Base-by-base conservation (phyloP, 2,113 vertebrate genomes). In the Orycteropus afer region DNA sequence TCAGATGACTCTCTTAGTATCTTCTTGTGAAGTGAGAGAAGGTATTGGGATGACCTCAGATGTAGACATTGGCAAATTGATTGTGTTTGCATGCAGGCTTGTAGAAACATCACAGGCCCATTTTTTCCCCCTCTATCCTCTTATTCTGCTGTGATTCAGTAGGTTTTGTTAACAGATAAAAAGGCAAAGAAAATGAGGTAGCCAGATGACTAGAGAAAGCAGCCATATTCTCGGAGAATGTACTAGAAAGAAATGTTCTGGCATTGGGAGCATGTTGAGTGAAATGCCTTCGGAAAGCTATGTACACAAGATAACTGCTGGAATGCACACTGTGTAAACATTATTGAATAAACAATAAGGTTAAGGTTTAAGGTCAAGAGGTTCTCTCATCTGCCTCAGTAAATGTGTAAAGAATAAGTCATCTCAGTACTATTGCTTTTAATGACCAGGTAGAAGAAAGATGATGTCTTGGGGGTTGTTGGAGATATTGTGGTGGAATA, bases 261-360 rank as follows among this genome's bases (percentile, higher is more conserved):
- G 49, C 17, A 15, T 87, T 71, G 87, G 55, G 67, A 95, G 34
- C n/a, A 96, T 61, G 80, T 83, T 59, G 77, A 91, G 84, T 96
- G 80, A 91, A 94, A 93, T 93, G 37, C 65, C 91, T 95, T 84
- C 40, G 51, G 91, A 86, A 90, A 95, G 73, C 17, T 94, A 13
- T 89, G 55, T 86, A 61, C 65, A 65, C 77, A 88, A 87, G 76
- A 82, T 81, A 82, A n/a, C 23, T 74, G 57, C 77, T 94, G 93
- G 91, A 93, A 94, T 94, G 77, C 23, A 49, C 51, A 53, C 71
- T 84, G 71, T 53, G 51, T 91, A 89, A 96, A 84, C 27, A 63
- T 85, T 77, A 40, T 84, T 61, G 59, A 92, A 78, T 69, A 84
- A 42, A 76, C 76, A 47, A 55, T 59, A n/a, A n/a, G n/a, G 45